These are phyloP conservation scores for Spilogale gracilis DNA, from an alignment of 2,113 vertebrate genomes.

Conservation along the genomic window DNA sequence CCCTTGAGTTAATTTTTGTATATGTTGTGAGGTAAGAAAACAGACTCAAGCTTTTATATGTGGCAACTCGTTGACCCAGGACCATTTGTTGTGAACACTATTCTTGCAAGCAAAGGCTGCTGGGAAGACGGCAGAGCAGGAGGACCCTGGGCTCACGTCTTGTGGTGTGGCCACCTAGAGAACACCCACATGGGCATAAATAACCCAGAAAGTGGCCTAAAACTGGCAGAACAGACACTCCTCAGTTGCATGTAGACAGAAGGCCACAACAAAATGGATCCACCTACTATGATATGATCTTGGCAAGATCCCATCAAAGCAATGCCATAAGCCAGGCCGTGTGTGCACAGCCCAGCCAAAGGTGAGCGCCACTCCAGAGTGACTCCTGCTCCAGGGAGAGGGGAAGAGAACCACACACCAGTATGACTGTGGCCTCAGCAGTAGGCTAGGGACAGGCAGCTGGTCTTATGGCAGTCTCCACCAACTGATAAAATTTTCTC, in stretches of 20 bases:
- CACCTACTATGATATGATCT: not conserved
- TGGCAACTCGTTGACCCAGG: not conserved
- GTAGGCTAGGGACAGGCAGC: not conserved
- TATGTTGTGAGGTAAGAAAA: not conserved
- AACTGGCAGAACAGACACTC: not conserved
- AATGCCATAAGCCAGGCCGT: not conserved
- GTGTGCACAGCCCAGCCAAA: not conserved
- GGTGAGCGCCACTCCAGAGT: not conserved
- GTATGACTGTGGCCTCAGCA: not conserved
- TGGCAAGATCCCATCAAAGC: not conserved
- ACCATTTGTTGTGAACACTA: not conserved
- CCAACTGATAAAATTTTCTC: not conserved
- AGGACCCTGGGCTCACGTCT: not conserved
- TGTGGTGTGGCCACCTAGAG: not conserved
- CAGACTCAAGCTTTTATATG: not conserved
- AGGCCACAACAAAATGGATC: not conserved
- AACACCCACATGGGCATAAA: not conserved
- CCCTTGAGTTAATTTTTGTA: not conserved
- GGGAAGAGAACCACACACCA: not conserved
- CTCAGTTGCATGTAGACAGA: not conserved
- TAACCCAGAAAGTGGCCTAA: not conserved
- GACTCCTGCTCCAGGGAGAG: not conserved
- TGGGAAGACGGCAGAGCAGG: not conserved
- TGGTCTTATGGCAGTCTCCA: not conserved
- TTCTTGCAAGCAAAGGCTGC: not conserved